Base-by-base conservation (phyloP, 1,140 invertebrate species). In the Bombus picipes region DNA sequence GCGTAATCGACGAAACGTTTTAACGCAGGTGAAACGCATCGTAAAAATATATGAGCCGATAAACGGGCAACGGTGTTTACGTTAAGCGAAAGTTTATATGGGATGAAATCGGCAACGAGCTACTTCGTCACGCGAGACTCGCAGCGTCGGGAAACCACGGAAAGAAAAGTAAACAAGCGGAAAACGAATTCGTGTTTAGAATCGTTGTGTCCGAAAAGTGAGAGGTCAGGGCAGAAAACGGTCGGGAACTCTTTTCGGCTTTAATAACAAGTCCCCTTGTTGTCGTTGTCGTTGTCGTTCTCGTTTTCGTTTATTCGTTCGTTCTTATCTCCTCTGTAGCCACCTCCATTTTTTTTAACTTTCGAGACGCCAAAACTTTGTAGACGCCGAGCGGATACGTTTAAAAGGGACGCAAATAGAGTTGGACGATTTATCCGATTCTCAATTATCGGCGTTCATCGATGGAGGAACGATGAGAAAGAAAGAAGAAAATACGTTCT, bases 311-410 rank as follows among this genome's bases (percentile, higher is more conserved):
- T 71, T 72, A 47, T 71, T 76, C 41, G 28, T 25, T 34, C 43
- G 8, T n/a, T 12, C 28, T 18, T 8, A 1, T 37, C 13, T 25
- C 41, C 18, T 8, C 13, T 8, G 8, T 12, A 13, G 57, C 6
- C 15, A 3, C 3, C 43, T 34, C 0, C 65, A 3, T 47, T 47
- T 83, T 76, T 72, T 77, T 70, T 37, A 70, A 83, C 39, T 87
- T 77, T 47, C 74, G 37, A 72, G 83, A 80, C 77, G 39, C 25
- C 41, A 53, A 85, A 85, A 85, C 77, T 86, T 86, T 9, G 34
- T 34, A 82, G 72, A 76, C 72, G 47, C 37, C 39, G 47, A 37
- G 39, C 65, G 53, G 68, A 85, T 80, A 73, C 70, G 39, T 80
- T 34, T 13, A 12, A 53, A 59, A 84, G 3, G 10, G 18, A 65